These are phyloP conservation scores for Plumapathes pennacea DNA, from an alignment of 92 coral and sea anemone genomes.

Conservation along the genomic window DNA sequence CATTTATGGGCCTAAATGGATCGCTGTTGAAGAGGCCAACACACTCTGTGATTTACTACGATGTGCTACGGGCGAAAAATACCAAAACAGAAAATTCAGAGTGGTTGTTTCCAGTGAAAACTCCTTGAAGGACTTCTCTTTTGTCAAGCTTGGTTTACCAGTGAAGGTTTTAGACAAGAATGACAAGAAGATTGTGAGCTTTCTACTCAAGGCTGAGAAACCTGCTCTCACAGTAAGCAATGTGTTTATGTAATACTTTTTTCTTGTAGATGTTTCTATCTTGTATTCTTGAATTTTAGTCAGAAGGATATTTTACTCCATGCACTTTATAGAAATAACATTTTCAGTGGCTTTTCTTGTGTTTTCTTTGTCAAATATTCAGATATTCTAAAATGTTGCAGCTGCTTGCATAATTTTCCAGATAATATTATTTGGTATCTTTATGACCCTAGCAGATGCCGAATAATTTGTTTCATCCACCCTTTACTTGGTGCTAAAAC, in stretches of 20 bases:
- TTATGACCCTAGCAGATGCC: too few relatives aligned
- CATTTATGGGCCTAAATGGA: conserved; percentile 77
- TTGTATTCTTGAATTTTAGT: too few relatives aligned
- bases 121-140: conserved; percentile 50
- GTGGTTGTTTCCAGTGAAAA: conserved; percentile 86
- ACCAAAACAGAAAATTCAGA: conserved; percentile 53
- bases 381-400: too few relatives aligned
- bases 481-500: too few relatives aligned
- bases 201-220: conserved; percentile 66
- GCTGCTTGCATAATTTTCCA: too few relatives aligned
- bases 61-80: conserved; percentile 76
- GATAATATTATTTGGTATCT: too few relatives aligned
- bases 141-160: conserved; percentile 60
- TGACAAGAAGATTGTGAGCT: conserved; percentile 77
- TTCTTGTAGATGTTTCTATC: neutral
- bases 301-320: too few relatives aligned
- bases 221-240: conserved; percentile 50
- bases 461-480: too few relatives aligned
- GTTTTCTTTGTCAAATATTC: too few relatives aligned
- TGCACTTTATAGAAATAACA: too few relatives aligned
- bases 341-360: too few relatives aligned
- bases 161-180: conserved; percentile 60
- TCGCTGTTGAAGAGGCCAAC: conserved; percentile 64
- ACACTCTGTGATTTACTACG: conserved; percentile 79
- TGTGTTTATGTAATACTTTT: conserved; percentile 2